These are phyloP conservation scores for Cephalopholis sonnerati DNA, from an alignment of 2,113 vertebrate genomes.

Conservation along the genomic window DNA sequence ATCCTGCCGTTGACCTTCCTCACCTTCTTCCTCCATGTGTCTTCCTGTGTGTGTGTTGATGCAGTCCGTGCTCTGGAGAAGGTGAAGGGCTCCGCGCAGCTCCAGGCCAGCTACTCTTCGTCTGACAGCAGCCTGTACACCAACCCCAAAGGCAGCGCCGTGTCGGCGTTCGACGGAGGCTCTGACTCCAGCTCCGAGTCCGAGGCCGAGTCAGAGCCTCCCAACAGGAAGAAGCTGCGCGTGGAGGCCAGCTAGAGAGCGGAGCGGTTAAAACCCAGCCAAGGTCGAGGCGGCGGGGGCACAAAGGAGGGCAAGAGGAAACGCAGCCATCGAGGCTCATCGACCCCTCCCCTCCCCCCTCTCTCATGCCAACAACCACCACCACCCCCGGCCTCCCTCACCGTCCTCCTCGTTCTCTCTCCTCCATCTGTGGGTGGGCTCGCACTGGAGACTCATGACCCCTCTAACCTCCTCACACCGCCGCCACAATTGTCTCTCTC, in stretches of 20 bases:
- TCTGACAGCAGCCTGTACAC: conserved; percentile 98
- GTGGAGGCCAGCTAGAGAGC: conserved; percentile 93
- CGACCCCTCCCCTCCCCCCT: not conserved
- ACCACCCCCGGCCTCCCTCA: conserved; percentile 5
- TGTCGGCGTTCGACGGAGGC: conserved; percentile 98
- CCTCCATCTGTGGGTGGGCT: conserved; percentile 74
- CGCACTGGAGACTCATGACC: conserved; percentile 75
- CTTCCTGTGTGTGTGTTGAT: not conserved
- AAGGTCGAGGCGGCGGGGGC: conserved; percentile 28
- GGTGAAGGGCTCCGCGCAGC: conserved; percentile 93
- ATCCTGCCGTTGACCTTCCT: not conserved
- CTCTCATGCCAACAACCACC: conserved; percentile 16
- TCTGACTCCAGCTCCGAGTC: conserved; percentile 98
- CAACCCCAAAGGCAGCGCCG: conserved; percentile 98
- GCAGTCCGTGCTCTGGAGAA: conserved; percentile 98
- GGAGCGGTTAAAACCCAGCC: not conserved
- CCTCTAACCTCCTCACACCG: conserved; percentile 41
- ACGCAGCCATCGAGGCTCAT: conserved; percentile 52
- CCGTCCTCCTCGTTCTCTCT: conserved; percentile 50
- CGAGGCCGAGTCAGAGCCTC: conserved; percentile 90
- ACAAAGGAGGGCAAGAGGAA: conserved; percentile 51
- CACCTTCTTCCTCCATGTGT: not conserved
- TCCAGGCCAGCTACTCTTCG: conserved; percentile 93
- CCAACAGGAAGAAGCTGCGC: conserved; percentile 95
- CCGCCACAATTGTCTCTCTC: conserved; percentile 50